Evolutionary conservation across 2,113 vertebrate genomes (phyloP).

Genomic region (Nothoprocta perdicaria): DNA sequence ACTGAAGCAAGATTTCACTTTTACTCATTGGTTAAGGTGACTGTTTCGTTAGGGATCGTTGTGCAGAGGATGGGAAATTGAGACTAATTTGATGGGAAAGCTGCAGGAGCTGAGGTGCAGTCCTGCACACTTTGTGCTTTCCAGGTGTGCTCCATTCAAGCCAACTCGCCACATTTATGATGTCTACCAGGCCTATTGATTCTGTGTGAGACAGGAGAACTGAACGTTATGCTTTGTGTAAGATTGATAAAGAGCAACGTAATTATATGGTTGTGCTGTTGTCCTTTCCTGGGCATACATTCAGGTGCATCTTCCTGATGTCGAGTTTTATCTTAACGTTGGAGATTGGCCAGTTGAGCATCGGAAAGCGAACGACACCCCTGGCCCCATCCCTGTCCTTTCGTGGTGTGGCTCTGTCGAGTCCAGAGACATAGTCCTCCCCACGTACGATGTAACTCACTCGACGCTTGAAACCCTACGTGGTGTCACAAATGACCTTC

Average conservation of each 20-base stretch:
- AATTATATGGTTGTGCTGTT: not conserved
- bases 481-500: conserved; percentile 91
- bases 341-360: conserved; percentile 93
- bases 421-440: conserved; percentile 89
- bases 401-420: conserved; percentile 93
- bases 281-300: not conserved
- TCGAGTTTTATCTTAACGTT: conserved; percentile 93
- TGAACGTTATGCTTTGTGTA: not conserved
- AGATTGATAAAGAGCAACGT: not conserved
- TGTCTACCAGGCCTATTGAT: not conserved
- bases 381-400: conserved; percentile 86
- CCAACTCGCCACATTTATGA: not conserved
- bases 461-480: conserved; percentile 91
- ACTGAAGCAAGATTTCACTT: not conserved
- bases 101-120: accelerated
- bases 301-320: conserved; percentile 87
- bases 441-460: conserved; percentile 92
- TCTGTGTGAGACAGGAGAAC: not conserved
- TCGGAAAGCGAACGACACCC: conserved; percentile 76
- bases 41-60: not conserved
- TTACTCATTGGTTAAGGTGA: not conserved
- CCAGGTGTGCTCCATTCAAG: not conserved
- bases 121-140: not conserved
- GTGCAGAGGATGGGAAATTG: not conserved
- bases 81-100: not conserved